These are phyloP conservation scores for Paracanthobrama guichenoti DNA, from an alignment of 2,113 vertebrate species.

Conservation along the genomic window DNA sequence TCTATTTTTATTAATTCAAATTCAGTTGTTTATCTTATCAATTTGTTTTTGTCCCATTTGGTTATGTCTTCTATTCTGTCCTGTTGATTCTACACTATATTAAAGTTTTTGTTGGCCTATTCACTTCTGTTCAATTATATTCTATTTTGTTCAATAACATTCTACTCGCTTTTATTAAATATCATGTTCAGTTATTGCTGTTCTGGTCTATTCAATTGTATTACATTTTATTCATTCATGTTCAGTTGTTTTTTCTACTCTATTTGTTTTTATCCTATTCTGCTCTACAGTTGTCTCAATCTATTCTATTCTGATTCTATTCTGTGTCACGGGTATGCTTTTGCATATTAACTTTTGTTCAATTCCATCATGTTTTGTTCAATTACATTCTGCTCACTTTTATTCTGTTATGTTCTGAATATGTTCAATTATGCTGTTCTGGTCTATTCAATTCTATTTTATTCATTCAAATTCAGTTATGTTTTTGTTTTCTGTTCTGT, in stretches of 20 bases:
- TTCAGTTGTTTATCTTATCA: no score
- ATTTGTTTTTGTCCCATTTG: not conserved
- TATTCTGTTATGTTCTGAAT: not conserved
- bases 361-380: not conserved
- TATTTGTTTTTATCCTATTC: not conserved
- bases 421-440: no score
- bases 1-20: not conserved
- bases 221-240: not conserved
- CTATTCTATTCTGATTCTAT: not conserved
- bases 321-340: not conserved
- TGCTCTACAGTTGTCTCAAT: not conserved
- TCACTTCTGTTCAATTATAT: no score
- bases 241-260: not conserved
- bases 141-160: no score
- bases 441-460: no score
- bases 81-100: no score
- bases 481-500: no score
- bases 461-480: not conserved
- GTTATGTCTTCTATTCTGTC: not conserved
- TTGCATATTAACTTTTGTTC: not conserved
- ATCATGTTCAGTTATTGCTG: not conserved
- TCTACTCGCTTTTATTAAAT: no score
- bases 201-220: not conserved
- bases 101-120: not conserved
- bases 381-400: not conserved